phyloP scores from a whole-genome alignment of 2,888 invertebrate genomes.

The Agrilus biguttatus region DNA sequence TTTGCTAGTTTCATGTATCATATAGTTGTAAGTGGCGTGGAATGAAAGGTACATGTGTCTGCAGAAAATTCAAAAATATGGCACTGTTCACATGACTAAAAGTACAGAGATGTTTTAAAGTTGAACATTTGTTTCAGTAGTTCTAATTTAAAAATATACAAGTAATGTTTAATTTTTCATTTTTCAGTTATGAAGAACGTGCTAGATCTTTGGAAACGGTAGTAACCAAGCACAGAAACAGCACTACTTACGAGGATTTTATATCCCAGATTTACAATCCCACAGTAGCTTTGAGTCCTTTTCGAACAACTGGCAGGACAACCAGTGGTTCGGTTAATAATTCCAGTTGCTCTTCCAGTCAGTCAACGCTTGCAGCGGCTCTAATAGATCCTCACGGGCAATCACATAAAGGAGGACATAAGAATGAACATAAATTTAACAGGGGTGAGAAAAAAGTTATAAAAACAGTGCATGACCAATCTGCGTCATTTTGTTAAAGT shows the following conservation, averaged over 20 bases:
- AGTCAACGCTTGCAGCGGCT: slow-evolving; percentile 42
- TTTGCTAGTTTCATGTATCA: too few species aligned
- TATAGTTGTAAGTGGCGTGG: too few species aligned
- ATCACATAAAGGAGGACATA: slow-evolving; percentile 22
- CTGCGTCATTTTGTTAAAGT: background rate
- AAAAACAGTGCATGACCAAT: background rate
- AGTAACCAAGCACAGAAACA: slow-evolving; percentile 70
- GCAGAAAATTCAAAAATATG: too few species aligned
- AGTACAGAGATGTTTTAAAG: too few species aligned
- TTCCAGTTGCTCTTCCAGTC: slow-evolving; percentile 25
- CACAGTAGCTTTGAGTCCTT: slow-evolving; percentile 40
- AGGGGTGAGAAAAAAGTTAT: slow-evolving; percentile 18
- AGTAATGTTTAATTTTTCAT: slow-evolving; percentile 1
- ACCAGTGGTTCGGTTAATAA: slow-evolving; percentile 19
- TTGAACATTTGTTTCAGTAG: too few species aligned
- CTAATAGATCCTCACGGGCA: slow-evolving; percentile 38
- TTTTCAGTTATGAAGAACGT: slow-evolving; percentile 76
- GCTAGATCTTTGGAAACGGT: slow-evolving; percentile 73
- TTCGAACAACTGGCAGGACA: slow-evolving; percentile 16
- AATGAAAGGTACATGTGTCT: too few species aligned
- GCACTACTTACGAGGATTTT: slow-evolving; percentile 84
- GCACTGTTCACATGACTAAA: too few species aligned
- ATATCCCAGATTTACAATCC: slow-evolving; percentile 58
- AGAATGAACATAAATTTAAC: slow-evolving; percentile 21
- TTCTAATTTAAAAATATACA: background rate